Evolutionary conservation across 2,888 invertebrate genomes (phyloP).

Genomic region (Tipula unca): DNA sequence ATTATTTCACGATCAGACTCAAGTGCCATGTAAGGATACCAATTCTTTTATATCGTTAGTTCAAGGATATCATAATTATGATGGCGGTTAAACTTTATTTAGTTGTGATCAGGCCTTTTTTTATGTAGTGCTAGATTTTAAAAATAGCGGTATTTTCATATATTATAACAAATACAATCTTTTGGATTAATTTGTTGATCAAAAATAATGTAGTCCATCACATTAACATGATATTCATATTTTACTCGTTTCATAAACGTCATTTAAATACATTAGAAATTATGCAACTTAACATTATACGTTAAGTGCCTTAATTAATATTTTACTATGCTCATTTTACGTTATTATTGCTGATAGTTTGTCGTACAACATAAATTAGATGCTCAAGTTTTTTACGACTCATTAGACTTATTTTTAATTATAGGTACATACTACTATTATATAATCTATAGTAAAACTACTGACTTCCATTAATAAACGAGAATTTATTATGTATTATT

Average conservation of each 20-base stretch:
- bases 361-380: not conserved
- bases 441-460: not conserved
- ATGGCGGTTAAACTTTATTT: no score
- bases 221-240: not conserved
- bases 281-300: not conserved
- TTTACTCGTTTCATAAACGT: not conserved
- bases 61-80: no score
- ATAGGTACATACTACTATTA: not conserved
- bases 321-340: not conserved
- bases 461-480: constrained; percentile 1
- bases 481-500: not conserved
- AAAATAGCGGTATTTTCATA: no score
- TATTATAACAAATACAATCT: no score
- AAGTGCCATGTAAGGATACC: no score
- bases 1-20: no score
- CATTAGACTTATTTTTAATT: not conserved
- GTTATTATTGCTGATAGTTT: not conserved
- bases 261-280: not conserved
- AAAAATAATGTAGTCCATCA: not conserved
- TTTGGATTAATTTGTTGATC: not conserved
- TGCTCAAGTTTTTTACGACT: not conserved
- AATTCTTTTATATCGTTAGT: no score
- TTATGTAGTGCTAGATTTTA: no score
- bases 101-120: no score
- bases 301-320: not conserved